These are phyloP conservation scores for Biston stratarius DNA, from an alignment of 2,888 invertebrate genomes.

Conservation along the genomic window DNA sequence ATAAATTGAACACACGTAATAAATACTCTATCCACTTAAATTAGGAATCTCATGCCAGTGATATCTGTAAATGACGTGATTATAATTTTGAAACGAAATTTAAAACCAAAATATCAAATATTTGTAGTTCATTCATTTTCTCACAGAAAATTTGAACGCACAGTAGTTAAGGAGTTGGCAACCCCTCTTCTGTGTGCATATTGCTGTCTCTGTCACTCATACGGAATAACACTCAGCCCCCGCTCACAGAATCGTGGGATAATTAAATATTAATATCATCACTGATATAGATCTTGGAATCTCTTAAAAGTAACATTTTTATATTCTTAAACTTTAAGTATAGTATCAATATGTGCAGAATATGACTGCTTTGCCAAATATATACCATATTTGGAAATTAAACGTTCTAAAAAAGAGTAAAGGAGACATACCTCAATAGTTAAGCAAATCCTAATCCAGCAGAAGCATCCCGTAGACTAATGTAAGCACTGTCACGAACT, in stretches of 20 bases:
- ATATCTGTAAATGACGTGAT: not conserved
- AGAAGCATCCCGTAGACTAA: conserved; percentile 70
- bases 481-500: conserved; percentile 74
- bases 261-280: conserved; percentile 84
- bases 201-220: conserved; percentile 70
- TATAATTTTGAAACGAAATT: conserved; percentile 5
- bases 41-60: too few relatives aligned
- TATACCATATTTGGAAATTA: too few relatives aligned
- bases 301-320: conserved; percentile 12
- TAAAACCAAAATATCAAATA: too few relatives aligned
- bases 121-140: conserved; percentile 18
- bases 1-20: too few relatives aligned
- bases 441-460: conserved; percentile 66
- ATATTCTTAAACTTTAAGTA: not conserved
- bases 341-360: not conserved
- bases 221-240: conserved; percentile 62
- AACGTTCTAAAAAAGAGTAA: not conserved
- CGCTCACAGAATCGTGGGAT: conserved; percentile 74
- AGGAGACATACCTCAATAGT: conserved; percentile 60
- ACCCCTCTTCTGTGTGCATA: conserved; percentile 71
- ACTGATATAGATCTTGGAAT: conserved; percentile 54
- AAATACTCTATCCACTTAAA: too few relatives aligned
- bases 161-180: conserved; percentile 69
- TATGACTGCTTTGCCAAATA: too few relatives aligned
- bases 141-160: conserved; percentile 65